Conservation (phyloP, 1,140 invertebrate species). For the Ectropis grisescens region DNA sequence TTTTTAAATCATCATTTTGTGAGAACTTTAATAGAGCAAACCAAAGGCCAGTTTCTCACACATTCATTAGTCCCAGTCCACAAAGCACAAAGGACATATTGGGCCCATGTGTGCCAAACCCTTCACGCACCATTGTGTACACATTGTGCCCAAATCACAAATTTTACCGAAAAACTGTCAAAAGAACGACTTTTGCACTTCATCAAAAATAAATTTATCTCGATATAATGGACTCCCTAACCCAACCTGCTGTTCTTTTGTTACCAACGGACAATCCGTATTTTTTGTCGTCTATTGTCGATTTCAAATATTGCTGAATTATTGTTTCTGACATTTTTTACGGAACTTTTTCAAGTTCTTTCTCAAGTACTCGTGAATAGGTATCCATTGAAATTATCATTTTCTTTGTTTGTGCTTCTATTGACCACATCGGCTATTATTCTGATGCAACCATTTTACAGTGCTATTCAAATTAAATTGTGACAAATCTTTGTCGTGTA, state of each 20-base stretch:
- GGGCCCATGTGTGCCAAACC: constrained; percentile 55
- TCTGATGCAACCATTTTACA: too few relatives aligned
- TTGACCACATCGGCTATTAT: too few relatives aligned
- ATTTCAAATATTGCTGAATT: constrained; percentile 33
- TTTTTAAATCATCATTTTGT: too few relatives aligned
- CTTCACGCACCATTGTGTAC: constrained; percentile 35
- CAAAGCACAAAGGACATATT: constrained; percentile 51
- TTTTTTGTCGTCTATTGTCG: constrained; percentile 36
- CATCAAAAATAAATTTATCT: constrained; percentile 65
- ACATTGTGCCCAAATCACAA: constrained; percentile 33
- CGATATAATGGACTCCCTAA: constrained; percentile 41
- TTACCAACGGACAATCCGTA: too few relatives aligned
- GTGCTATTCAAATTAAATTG: too few relatives aligned
- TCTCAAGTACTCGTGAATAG: constrained; percentile 41
- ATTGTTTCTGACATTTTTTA: constrained; percentile 52
- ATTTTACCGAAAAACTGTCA: constrained; percentile 35
- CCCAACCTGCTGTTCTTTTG: constrained; percentile 42
- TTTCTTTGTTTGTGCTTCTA: constrained; percentile 11
- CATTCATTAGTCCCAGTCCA: constrained; percentile 37
- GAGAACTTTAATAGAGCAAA: too few relatives aligned
- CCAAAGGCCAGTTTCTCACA: constrained; percentile 30
- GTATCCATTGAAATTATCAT: constrained; percentile 18
- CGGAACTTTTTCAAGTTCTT: constrained; percentile 35
- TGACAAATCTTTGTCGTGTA: too few relatives aligned
- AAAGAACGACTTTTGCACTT: constrained; percentile 58